A percentile compares a stretch with the other conserved stretches of the same genome.
These are phyloP conservation scores for Eupithecia insigniata DNA, from an alignment of 2,888 invertebrate genomes.

Conservation along the genomic window DNA sequence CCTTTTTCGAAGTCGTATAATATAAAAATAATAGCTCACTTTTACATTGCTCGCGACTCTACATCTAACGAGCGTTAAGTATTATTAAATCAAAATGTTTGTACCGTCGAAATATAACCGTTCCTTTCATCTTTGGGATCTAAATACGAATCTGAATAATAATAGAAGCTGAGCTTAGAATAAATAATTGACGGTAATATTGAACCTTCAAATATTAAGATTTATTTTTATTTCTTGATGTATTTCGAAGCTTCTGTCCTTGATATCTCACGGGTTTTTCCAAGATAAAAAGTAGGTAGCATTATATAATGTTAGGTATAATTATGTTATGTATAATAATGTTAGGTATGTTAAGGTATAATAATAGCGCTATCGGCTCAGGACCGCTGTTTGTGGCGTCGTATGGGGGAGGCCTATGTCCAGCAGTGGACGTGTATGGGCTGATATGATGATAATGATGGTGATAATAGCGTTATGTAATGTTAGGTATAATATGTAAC, in stretches of 20 bases:
- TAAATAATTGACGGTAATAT: constrained; percentile 15
- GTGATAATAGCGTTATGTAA: too few species aligned
- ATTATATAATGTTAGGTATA: too few species aligned
- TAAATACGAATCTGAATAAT: constrained; percentile 13
- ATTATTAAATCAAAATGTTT: constrained; percentile 37
- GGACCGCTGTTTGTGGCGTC: too few species aligned
- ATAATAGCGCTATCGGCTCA: too few species aligned
- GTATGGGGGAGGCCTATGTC: too few species aligned
- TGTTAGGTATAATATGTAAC: too few species aligned
- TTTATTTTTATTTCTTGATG: background rate
- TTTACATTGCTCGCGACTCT: background rate
- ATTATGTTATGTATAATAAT: too few species aligned
- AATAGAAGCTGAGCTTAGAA: constrained; percentile 5
- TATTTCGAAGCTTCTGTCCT: background rate
- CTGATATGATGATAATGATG: too few species aligned
- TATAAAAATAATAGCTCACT: background rate
- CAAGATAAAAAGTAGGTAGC: background rate
- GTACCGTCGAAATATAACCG: constrained; percentile 21
- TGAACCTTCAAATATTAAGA: background rate
- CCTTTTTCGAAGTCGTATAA: too few species aligned
- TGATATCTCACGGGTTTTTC: background rate
- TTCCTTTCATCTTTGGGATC: constrained; percentile 16
- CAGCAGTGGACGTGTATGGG: too few species aligned
- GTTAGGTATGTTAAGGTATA: too few species aligned
- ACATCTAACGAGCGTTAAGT: constrained; percentile 26